Conservation (phyloP, 53 echinoderm and acorn worm species). For the Glandiceps talaboti region DNA sequence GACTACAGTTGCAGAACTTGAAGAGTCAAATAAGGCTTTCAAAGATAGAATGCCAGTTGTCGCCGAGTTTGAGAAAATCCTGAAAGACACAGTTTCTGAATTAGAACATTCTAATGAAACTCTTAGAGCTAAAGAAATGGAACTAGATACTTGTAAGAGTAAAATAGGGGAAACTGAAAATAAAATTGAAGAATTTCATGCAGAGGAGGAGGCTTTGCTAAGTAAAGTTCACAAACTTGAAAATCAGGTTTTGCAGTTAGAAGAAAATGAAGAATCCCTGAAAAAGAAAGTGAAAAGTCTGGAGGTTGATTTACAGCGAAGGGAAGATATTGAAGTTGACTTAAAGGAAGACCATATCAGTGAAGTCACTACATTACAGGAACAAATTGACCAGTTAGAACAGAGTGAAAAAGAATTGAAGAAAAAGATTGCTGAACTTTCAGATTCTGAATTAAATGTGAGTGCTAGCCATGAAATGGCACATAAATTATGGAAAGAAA, state of each 20-base stretch:
- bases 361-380: slow-evolving; percentile 14
- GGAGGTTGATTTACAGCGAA: neutral
- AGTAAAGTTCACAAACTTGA: neutral
- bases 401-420: too few species aligned
- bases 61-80: neutral
- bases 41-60: slow-evolving; percentile 4
- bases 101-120: slow-evolving; percentile 16
- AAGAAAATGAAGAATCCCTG: neutral
- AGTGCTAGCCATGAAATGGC: too few species aligned
- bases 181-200: neutral
- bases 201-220: neutral
- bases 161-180: neutral
- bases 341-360: slow-evolving; percentile 66
- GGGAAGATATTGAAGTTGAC: slow-evolving; percentile 47
- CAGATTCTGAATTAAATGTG: too few species aligned
- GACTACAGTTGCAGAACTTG: neutral
- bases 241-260: neutral
- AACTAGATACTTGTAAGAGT: slow-evolving; percentile 20
- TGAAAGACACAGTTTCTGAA: slow-evolving; percentile 3
- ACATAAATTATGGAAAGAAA: neutral
- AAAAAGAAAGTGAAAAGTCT: neutral
- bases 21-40: neutral
- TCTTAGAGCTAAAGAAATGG: slow-evolving; percentile 26
- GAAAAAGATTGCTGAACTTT: too few species aligned
- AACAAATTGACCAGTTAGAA: neutral